Percentiles rank a stretch among this genome's conserved stretches.
phyloP scores from a whole-genome alignment of 2,113 vertebrate genomes.

The Pseudorhombus dupliciocellatus region DNA sequence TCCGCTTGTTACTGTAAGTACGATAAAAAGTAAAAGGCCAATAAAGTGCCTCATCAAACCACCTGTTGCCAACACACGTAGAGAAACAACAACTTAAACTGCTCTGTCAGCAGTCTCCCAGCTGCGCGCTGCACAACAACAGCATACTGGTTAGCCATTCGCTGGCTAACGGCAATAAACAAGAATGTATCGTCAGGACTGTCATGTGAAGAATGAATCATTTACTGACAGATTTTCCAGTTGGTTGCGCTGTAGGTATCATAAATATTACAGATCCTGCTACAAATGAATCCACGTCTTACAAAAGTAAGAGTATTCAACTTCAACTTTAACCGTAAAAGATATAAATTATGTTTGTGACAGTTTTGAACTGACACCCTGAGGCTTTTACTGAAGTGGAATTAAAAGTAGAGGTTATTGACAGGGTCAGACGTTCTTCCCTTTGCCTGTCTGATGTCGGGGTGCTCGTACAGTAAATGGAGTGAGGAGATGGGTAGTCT shows the following conservation, averaged over 20 bases:
- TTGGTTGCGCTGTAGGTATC: too few species aligned
- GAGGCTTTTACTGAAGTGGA: conserved; percentile 15
- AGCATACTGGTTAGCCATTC: background rate
- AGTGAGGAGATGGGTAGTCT: background rate
- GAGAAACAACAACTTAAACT: background rate
- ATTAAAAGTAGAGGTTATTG: conserved; percentile 11
- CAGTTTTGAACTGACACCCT: background rate
- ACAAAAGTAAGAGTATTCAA: background rate
- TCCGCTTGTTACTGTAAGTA: background rate
- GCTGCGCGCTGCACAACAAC: background rate
- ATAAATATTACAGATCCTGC: too few species aligned
- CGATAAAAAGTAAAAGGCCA: background rate
- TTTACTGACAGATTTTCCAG: too few species aligned
- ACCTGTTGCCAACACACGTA: background rate
- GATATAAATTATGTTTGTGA: background rate
- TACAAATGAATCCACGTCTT: background rate
- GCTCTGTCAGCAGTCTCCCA: background rate
- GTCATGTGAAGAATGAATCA: too few species aligned
- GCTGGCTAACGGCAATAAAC: too few species aligned
- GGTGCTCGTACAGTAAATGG: conserved; percentile 25
- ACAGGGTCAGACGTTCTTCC: conserved; percentile 17
- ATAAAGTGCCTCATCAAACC: background rate
- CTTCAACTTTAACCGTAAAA: too few species aligned
- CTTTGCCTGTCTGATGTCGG: conserved; percentile 14
- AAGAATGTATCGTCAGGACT: too few species aligned